Base-by-base conservation (phyloP, 2,888 invertebrate genomes). In the Diloba caeruleocephala region DNA sequence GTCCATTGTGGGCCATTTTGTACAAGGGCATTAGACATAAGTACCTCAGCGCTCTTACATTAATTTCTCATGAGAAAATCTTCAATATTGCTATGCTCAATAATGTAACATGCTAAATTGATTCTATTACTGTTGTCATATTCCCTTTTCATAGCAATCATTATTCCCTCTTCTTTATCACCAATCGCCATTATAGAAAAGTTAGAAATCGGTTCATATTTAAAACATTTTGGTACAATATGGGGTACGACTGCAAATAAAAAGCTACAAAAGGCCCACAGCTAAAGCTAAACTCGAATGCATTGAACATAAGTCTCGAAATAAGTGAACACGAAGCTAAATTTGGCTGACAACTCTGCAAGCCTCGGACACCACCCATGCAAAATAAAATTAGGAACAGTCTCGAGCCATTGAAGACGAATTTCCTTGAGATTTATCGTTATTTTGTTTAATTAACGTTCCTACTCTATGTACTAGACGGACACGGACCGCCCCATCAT, bases 31-130 rank as follows among this genome's bases (percentile, higher is more conserved):
- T 10, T 26, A 28, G 23, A 13, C 9, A 19, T 14, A 6, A 45
- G 37, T 29, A 37, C 17, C 8, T 21, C 31, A 19, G 0, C 9
- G 10, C 25, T 32, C 46, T 38, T 8, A 26, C 15, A 26, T 53
- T 34, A 39, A 54, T 46, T 46, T 60, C 42, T 60, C 42, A 14
- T 28, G 61, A 60, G 61, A 34, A 36, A 54, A 60, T 60, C 38
- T 31, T 23, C 26, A 3, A 28, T 38, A 53, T 46, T 31, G 15
- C 45, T 14, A 15, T 7, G 37, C 50, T 45, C 29, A 50, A 56
- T 42, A 45, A 34, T 8, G 12, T 15, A 28, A 55, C 41, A 44
- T 33, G 45, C 34, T 19, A 44, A 50, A 65, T 55, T 43, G 36
- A 17, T 50, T 46, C 21, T 39, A 55, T 65, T 41, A 55, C 26